phyloP scores from a whole-genome alignment of 2,888 invertebrate species.

The Alloscopus bannaensis region DNA sequence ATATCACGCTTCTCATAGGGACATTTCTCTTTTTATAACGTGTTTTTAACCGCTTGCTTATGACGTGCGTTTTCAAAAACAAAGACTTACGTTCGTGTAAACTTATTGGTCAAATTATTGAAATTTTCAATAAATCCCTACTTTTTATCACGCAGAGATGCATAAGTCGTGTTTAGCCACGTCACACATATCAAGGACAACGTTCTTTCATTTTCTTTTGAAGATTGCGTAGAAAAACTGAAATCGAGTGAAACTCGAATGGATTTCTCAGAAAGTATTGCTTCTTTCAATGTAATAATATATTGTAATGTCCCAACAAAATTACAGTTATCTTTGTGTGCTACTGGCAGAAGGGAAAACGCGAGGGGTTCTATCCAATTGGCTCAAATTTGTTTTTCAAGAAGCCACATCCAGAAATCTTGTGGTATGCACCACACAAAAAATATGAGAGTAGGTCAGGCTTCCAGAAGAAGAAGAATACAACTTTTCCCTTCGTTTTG shows the following conservation, averaged over 20 bases:
- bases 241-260: constrained; percentile 39
- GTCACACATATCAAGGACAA: no score
- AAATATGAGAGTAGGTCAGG: constrained; percentile 50
- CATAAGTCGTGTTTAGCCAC: no score
- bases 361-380: constrained; percentile 24
- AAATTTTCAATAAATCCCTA: no score
- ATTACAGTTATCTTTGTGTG: constrained; percentile 34
- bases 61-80: no score
- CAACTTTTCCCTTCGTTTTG: constrained; percentile 7
- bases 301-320: constrained; percentile 24
- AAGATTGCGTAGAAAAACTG: neutral
- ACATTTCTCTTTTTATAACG: no score
- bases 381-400: no score
- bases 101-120: no score
- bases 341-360: constrained; percentile 24
- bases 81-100: no score
- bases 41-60: no score
- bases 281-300: no score
- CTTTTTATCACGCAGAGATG: no score
- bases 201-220: constrained; percentile 1
- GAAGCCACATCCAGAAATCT: constrained; percentile 5
- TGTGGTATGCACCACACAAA: neutral
- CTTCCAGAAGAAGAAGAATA: constrained; percentile 34
- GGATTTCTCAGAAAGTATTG: neutral
- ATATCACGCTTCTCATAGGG: no score